These are phyloP conservation scores for Heliconius nattereri DNA, from an alignment of 1,140 invertebrate species.

Conservation along the genomic window DNA sequence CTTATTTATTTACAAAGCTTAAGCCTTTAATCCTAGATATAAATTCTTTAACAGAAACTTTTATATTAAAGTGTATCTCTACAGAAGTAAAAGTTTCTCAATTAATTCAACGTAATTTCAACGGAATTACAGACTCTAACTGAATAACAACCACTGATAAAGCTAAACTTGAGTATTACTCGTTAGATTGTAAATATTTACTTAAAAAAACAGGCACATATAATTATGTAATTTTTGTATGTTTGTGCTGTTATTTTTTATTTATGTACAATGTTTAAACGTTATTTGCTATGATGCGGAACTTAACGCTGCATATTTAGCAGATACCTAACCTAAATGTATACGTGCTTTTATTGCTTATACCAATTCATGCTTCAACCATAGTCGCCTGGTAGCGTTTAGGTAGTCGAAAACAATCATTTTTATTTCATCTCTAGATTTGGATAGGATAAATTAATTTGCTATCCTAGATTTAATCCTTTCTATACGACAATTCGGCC, in stretches of 20 bases:
- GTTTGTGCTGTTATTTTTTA: background rate
- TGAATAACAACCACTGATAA: slow-evolving; percentile 3
- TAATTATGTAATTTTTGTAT: background rate
- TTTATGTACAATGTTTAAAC: too few species aligned
- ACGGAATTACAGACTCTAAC: background rate
- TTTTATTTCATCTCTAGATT: background rate
- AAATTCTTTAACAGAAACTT: background rate
- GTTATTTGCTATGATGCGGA: too few species aligned
- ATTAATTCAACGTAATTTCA: slow-evolving; percentile 3
- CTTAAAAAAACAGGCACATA: background rate
- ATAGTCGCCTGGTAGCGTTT: too few species aligned
- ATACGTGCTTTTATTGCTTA: too few species aligned
- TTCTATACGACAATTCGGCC: background rate
- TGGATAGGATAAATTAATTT: background rate
- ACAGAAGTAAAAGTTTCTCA: slow-evolving; percentile 2
- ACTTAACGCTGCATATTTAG: too few species aligned
- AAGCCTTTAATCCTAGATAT: background rate
- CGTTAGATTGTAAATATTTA: background rate
- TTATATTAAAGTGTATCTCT: background rate
- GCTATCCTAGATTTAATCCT: background rate
- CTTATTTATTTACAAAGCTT: background rate
- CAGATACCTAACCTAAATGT: too few species aligned
- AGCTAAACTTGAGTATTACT: background rate
- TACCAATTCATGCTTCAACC: too few species aligned
- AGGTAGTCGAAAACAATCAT: background rate